Conservation (phyloP, 2,797 vertebrate genomes). For the Alcedo atthis region DNA sequence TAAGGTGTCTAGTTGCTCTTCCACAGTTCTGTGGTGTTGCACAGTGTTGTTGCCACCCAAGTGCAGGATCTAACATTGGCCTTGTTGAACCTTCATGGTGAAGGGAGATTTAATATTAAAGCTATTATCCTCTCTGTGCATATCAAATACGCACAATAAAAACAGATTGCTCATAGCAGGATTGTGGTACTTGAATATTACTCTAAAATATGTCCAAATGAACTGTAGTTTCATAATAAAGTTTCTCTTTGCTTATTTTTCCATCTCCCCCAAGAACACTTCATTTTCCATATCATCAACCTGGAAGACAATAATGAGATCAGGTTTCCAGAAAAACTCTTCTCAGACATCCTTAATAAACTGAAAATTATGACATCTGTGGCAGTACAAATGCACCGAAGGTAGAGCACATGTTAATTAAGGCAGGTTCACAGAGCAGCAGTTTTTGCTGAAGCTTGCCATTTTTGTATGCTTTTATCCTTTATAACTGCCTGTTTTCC, state of each 20-base stretch:
- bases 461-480: slow-evolving; percentile 45
- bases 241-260: neutral
- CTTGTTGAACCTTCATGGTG: neutral
- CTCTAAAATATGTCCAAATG: neutral
- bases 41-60: too few species aligned
- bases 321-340: neutral
- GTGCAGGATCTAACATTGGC: too few species aligned
- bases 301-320: neutral
- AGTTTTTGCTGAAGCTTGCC: slow-evolving; percentile 47
- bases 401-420: slow-evolving; percentile 1
- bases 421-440: neutral
- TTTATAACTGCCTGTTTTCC: slow-evolving; percentile 48
- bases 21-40: too few species aligned
- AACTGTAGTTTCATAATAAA: neutral
- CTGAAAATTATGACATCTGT: slow-evolving; percentile 22
- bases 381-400: neutral
- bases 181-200: neutral
- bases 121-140: neutral
- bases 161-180: neutral
- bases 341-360: neutral
- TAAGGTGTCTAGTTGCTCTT: too few species aligned
- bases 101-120: neutral
- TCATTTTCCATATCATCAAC: neutral
- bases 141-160: slow-evolving; percentile 1
- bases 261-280: neutral